These are phyloP conservation scores for Paraplagusia blochii DNA, from an alignment of 2,113 vertebrate genomes.

Conservation along the genomic window DNA sequence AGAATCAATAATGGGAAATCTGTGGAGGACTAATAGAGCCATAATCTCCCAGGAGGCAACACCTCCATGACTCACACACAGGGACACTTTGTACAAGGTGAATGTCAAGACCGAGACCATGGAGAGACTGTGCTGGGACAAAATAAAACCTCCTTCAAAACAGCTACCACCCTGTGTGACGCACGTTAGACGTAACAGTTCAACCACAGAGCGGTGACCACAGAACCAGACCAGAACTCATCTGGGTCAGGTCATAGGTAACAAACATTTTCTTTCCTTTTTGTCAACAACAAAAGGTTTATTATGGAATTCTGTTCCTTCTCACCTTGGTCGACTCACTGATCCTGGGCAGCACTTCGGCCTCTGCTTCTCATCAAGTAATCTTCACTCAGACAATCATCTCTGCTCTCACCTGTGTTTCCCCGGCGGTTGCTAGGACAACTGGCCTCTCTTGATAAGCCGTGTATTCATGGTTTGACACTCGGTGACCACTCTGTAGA, in stretches of 20 bases:
- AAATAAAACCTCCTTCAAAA: too few species aligned
- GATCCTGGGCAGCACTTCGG: slow-evolving; percentile 63
- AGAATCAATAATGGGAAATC: slow-evolving; percentile 70
- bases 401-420: slow-evolving; percentile 69
- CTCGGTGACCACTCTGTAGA: slow-evolving; percentile 42
- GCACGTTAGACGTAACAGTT: not conserved
- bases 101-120: slow-evolving; percentile 35
- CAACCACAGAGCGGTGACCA: not conserved
- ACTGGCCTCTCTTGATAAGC: slow-evolving; percentile 72
- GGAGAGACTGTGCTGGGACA: too few species aligned
- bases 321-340: slow-evolving; percentile 37
- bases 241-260: too few species aligned
- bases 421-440: slow-evolving; percentile 70
- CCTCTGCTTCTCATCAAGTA: slow-evolving; percentile 64
- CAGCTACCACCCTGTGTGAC: too few species aligned
- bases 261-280: too few species aligned
- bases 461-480: slow-evolving; percentile 71
- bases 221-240: too few species aligned
- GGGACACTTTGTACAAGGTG: slow-evolving; percentile 62
- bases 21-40: slow-evolving; percentile 65
- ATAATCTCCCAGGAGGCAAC: slow-evolving; percentile 61
- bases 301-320: slow-evolving; percentile 3
- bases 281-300: too few species aligned
- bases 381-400: slow-evolving; percentile 76
- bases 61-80: slow-evolving; percentile 55